phyloP scores from a whole-genome alignment of 2,888 invertebrate species.

The Leptinotarsa haldemani region DNA sequence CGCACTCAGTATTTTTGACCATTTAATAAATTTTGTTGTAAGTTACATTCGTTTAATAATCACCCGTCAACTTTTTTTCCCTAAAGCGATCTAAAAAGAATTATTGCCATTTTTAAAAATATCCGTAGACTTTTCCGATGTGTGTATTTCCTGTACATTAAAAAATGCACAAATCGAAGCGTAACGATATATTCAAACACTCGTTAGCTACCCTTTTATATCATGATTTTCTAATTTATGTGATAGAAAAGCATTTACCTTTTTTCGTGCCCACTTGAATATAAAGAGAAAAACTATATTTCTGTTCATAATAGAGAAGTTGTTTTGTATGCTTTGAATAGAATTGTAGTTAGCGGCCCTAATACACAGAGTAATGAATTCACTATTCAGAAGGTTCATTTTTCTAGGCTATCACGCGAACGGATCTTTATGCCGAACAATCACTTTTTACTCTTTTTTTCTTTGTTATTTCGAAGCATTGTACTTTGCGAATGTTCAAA shows the following conservation, averaged over 20 bases:
- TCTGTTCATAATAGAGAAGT: background rate
- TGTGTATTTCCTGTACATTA: too few species aligned
- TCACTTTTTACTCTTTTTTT: background rate
- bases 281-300: background rate
- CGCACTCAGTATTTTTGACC: too few species aligned
- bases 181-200: too few species aligned
- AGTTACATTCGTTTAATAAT: too few species aligned
- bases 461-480: background rate
- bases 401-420: constrained; percentile 5
- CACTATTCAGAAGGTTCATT: background rate
- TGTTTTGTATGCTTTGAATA: background rate
- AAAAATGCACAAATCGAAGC: too few species aligned
- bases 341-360: background rate
- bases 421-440: background rate
- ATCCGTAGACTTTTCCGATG: too few species aligned
- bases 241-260: background rate
- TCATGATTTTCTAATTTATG: background rate
- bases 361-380: constrained; percentile 1
- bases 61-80: too few species aligned
- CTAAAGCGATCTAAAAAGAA: too few species aligned
- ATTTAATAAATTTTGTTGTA: too few species aligned
- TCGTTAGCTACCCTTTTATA: background rate
- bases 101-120: too few species aligned
- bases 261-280: background rate
- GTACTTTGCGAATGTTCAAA: background rate